These are phyloP conservation scores for Mesoclemmys tuberculata DNA, from an alignment of 2,113 vertebrate species.

Conservation along the genomic window DNA sequence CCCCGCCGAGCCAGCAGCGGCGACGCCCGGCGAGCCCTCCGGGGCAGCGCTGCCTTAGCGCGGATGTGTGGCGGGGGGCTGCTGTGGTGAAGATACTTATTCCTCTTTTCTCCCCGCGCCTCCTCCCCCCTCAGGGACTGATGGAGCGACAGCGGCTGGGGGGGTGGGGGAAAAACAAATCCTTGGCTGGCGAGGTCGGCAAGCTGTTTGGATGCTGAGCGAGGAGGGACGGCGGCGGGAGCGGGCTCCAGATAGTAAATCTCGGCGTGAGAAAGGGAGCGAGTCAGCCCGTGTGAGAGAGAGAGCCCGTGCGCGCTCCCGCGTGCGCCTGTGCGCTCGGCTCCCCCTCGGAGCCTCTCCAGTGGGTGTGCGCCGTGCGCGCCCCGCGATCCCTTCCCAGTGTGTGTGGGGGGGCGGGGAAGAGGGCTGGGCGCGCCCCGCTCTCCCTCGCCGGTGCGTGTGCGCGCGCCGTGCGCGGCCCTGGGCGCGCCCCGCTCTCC, in stretches of 20 bases:
- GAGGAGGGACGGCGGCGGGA: slow-evolving; percentile 76
- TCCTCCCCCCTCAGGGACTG: slow-evolving; percentile 64
- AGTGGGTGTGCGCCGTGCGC: neutral
- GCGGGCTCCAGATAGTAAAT: slow-evolving; percentile 73
- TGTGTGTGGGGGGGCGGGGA: too few species aligned
- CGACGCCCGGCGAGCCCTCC: slow-evolving; percentile 66
- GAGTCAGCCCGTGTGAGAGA: neutral
- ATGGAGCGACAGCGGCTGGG: slow-evolving; percentile 70
- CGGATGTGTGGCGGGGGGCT: slow-evolving; percentile 71
- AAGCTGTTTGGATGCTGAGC: slow-evolving; percentile 82
- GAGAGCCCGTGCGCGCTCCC: neutral
- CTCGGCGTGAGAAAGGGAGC: slow-evolving; percentile 29
- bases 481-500: neutral
- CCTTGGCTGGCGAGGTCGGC: slow-evolving; percentile 85
- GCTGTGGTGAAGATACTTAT: slow-evolving; percentile 40
- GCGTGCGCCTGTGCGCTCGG: neutral
- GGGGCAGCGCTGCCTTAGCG: slow-evolving; percentile 57
- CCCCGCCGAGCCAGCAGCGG: slow-evolving; percentile 63
- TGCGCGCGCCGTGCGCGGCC: neutral
- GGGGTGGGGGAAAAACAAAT: too few species aligned
- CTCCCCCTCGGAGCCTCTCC: neutral
- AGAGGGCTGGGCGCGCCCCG: neutral
- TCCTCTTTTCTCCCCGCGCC: slow-evolving; percentile 63
- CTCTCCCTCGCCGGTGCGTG: neutral
- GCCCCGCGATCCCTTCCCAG: neutral